Evolutionary conservation across 2,797 vertebrate genomes (phyloP), one percentile per base, ranked within the genome.

Genomic region (Kryptolebias ocellatus): DNA sequence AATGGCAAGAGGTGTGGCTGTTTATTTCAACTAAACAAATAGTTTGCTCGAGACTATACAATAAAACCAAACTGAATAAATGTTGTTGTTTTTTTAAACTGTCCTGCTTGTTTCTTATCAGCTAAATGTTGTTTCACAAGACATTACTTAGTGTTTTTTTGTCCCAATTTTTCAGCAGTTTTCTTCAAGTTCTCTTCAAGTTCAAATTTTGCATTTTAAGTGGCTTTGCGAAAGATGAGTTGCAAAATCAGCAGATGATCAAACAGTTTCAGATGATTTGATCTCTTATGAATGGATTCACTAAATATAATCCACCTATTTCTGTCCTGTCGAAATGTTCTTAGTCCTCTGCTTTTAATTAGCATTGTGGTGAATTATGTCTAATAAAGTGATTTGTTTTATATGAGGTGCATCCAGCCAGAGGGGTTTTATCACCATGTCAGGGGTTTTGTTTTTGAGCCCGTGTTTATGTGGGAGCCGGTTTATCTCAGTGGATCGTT

Each of bases 401-500:
- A 18, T 27, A 53, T 69, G 53, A 70, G 34, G 44, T 61, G 39
- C n/a, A 65, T 69, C 44, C 29, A 69, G 34, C 29, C 45, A 51
- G 18, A 53, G 17, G 55, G 20, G 6, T 58, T 77, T 72, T 73
- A 70, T 59, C 60, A 52, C 31, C 69, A 57, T 62, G 53, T 54
- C 53, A 51, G 5, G 52, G 20, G 20, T 63, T 63, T 31, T 63
- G 47, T 70, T 67, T 37, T 53, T 53, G 16, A 29, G 60, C 24
- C n/a, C 18, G 37, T 74, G 61, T 79, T 59, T 68, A 50, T 78
- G 55, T 51, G 60, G 60, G 52, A 67, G 60, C 58, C 39, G 66
- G 60, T 69, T 59, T 74, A 39, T 71, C 57, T 76, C 51, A 17
- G 62, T 34, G 34, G 10, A 47, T 58, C 56, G 27, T 72, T 74